These are phyloP conservation scores for Monochamus alternatus DNA, from an alignment of 2,888 invertebrate species.

Conservation along the genomic window DNA sequence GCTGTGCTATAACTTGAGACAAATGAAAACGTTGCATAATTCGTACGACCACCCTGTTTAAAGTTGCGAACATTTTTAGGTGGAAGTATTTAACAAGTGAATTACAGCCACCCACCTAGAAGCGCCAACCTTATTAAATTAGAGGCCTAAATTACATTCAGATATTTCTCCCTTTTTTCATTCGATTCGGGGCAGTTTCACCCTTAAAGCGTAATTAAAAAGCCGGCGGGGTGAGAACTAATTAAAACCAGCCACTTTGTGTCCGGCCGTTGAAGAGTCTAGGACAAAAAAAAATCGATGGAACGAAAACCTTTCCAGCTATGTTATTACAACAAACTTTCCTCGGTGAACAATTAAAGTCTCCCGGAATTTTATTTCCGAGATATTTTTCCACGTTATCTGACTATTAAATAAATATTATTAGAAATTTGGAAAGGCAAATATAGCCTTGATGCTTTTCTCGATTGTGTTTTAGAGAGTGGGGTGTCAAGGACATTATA, in stretches of 20 bases:
- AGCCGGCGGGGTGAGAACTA: not conserved
- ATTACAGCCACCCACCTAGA: too few relatives aligned
- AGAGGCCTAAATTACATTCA: constrained; percentile 1
- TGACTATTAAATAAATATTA: too few relatives aligned
- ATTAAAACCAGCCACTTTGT: constrained; percentile 19
- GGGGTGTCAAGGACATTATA: too few relatives aligned
- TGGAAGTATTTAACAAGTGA: too few relatives aligned
- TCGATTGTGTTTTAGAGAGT: too few relatives aligned
- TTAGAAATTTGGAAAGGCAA: too few relatives aligned
- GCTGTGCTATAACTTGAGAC: too few relatives aligned
- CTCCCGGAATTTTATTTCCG: not conserved
- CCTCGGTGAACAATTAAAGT: not conserved
- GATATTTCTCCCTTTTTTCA: constrained; percentile 14
- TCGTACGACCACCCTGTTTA: too few relatives aligned
- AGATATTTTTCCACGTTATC: not conserved
- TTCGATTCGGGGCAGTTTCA: constrained; percentile 5
- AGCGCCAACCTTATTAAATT: not conserved
- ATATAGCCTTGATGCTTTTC: too few relatives aligned
- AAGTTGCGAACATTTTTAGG: too few relatives aligned
- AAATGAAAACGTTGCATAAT: too few relatives aligned
- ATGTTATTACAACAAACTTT: not conserved
- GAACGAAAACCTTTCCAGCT: not conserved
- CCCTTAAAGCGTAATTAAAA: constrained; percentile 15
- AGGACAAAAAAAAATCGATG: constrained; percentile 15
- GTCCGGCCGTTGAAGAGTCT: not conserved